Percentiles rank a stretch among this genome's conserved stretches.
Conservation (phyloP, 2,797 vertebrate species). For the Tokudaia muenninki region DNA sequence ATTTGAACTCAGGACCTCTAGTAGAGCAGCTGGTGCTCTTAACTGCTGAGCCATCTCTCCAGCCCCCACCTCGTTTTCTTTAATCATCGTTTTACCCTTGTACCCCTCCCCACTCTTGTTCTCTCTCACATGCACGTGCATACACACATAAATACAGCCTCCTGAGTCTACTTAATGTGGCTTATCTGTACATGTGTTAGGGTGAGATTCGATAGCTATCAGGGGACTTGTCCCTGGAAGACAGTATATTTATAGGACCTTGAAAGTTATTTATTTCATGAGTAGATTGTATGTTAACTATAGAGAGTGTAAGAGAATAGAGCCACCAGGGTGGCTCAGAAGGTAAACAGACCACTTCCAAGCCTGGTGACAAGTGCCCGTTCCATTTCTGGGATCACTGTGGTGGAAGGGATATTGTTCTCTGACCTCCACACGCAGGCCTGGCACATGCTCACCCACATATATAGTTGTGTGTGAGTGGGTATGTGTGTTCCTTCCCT, state of each 20-base stretch:
- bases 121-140: neutral
- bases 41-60: neutral
- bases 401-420: neutral
- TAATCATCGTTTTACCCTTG: neutral
- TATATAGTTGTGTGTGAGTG: neutral
- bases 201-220: neutral
- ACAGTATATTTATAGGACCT: neutral
- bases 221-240: neutral
- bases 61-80: neutral
- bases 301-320: neutral
- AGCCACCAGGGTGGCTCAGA: too few species aligned
- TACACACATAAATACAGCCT: neutral
- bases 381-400: neutral
- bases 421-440: neutral
- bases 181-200: neutral
- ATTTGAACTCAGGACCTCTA: too few species aligned
- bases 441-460: neutral
- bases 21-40: neutral
- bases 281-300: neutral
- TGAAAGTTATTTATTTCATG: neutral
- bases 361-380: neutral
- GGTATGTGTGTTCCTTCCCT: neutral
- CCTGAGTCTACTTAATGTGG: neutral
- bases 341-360: neutral
- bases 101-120: accelerated